Base-by-base conservation (phyloP, 2,113 vertebrate genomes). In the Brevimyrus niger region DNA sequence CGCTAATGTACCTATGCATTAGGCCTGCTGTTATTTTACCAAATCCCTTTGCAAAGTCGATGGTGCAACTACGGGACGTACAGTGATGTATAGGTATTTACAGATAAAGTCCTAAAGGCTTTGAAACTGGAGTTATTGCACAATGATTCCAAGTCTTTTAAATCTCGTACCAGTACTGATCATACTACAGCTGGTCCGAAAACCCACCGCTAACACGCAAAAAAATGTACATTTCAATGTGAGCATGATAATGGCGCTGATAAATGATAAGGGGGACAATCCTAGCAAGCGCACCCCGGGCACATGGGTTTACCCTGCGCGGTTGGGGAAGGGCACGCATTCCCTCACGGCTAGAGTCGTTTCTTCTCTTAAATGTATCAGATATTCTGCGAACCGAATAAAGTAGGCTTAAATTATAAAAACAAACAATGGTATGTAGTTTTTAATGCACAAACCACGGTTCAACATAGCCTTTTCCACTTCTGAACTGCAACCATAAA, bases 401-500 rank as follows among this genome's bases (percentile, higher is more conserved):
- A 91, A 93, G 90, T 89, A 89, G 35, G 91, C 91, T 91, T 83
- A 51, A 93, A 94, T 92, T 91, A 94, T 92, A 93, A 91, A 95
- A 95, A 95, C 91, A 95, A 95, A 95, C 94, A 93, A 92, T 88
- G 73, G 90, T 91, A 92, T 92, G 92, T 91, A 91, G 89, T 92
- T 94, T 90, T 93, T 92, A 92, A 93, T 92, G 91, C 91, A 88
- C 69, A 93, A 90, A 93, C 93, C 94, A 91, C 91, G 84, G 90
- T 92, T 94, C 95, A 93, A 93, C 91, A 93, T 94, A 94, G 93
- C 50, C 92, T 87, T 90, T 76, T 89, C 93, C 92, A 92, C 94
- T 95, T 95, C 93, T 93, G 69, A 93, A 93, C 91, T 93, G 92
- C 91, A 91, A 93, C 94, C 94, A 92, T 90, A 96, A 96, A 89